Percentiles rank a stretch among this genome's conserved stretches.
phyloP scores from a whole-genome alignment of 2,797 vertebrate genomes.

The Huso huso region DNA sequence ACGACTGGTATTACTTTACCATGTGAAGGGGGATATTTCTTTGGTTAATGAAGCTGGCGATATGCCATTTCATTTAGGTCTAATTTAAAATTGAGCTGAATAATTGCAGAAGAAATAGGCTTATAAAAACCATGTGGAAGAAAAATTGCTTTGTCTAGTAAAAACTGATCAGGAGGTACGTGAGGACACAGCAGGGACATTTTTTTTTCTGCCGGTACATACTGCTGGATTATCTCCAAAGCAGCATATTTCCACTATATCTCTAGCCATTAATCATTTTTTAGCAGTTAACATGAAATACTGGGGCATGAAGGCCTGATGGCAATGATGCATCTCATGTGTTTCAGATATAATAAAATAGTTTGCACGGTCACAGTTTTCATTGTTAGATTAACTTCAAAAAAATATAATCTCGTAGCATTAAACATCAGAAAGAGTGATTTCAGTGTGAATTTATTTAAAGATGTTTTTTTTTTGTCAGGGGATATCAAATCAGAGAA shows the following conservation, averaged over 20 bases:
- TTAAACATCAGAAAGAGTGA: too few species aligned
- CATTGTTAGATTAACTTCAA: too few species aligned
- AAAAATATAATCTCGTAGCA: too few species aligned
- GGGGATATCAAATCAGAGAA: too few species aligned
- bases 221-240: conserved; percentile 14
- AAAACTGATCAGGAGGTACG: background rate
- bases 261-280: conserved; percentile 19
- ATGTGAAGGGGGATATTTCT: conserved; percentile 3
- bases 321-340: conserved; percentile 12
- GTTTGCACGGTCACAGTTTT: too few species aligned
- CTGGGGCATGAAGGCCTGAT: background rate
- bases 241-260: background rate
- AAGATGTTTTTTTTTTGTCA: too few species aligned
- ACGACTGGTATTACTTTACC: too few species aligned
- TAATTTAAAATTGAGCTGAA: conserved; percentile 22
- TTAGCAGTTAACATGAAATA: conserved; percentile 17
- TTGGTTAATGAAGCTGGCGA: conserved; percentile 16
- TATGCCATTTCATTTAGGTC: conserved; percentile 18
- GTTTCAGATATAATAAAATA: background rate
- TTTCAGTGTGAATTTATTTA: too few species aligned
- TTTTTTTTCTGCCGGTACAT: conserved; percentile 8
- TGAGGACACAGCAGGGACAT: conserved; percentile 5
- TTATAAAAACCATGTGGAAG: conserved; percentile 13
- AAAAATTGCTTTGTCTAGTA: conserved; percentile 19
- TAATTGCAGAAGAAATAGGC: conserved; percentile 4